These are phyloP conservation scores for Cyphomyrus discorhynchus DNA, from an alignment of 2,113 vertebrate genomes.

Conservation along the genomic window DNA sequence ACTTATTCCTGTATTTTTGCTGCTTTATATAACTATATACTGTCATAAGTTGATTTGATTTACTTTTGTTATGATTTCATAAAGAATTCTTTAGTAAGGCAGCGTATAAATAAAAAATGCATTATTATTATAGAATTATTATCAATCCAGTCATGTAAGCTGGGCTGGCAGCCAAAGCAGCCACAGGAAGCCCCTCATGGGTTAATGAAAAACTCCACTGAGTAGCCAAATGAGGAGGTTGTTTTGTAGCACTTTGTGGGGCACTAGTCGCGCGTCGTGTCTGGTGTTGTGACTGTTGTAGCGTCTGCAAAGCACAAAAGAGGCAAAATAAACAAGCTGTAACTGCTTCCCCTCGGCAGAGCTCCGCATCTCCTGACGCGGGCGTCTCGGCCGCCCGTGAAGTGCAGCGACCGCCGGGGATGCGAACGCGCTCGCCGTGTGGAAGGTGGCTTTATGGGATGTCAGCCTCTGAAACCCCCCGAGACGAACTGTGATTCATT, in stretches of 20 bases:
- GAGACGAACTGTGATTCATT: not conserved
- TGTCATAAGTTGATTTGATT: not conserved
- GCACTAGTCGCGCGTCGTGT: not conserved
- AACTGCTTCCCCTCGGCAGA: not conserved
- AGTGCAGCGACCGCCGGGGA: not conserved
- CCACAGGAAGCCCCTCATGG: not conserved
- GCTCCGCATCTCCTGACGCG: not conserved
- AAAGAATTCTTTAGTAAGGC: not conserved
- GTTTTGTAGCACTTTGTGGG: not conserved
- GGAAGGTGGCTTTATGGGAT: not conserved
- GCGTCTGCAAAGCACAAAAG: not conserved
- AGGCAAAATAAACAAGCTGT: not conserved
- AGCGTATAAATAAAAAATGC: not conserved
- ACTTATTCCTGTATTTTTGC: not conserved
- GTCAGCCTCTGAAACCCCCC: not conserved
- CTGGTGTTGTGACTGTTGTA: not conserved
- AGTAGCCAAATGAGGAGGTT: not conserved
- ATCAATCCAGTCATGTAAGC: not conserved
- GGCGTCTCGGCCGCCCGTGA: not conserved
- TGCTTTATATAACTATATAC: not conserved
- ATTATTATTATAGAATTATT: not conserved
- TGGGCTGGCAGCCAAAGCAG: not conserved
- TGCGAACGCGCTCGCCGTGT: not conserved
- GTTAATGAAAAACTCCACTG: not conserved
- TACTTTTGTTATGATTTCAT: not conserved